Base-by-base conservation (phyloP, 1,140 invertebrate genomes). In the Berghia stephanieae region DNA sequence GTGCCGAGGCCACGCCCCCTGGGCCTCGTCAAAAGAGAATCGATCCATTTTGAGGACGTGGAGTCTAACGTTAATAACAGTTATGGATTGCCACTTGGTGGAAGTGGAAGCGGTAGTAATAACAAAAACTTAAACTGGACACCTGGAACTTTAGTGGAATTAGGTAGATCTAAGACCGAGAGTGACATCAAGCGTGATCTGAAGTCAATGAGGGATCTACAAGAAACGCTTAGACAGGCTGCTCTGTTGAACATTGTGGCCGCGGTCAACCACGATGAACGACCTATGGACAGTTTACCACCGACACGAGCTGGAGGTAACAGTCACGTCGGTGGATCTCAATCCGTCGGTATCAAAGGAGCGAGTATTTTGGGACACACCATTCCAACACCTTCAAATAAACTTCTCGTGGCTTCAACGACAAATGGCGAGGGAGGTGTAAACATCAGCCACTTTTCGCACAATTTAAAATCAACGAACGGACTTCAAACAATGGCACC, bases 241-340 rank as follows among this genome's bases (percentile, higher is more conserved):
- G 76, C 76, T 31, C 76, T 78, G 8, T 69, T 78, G 49, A 78
- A 78, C 52, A 78, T 78, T 38, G 76, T 78, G 52, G 76, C 76
- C 8, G 52, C 68, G 6, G 68, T 52, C 49, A 78, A 71, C 68
- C 27, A 27, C 36, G n/a, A 46, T 46, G n/a, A 1, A 1, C 40
- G 1, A 8, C 38, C 34, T 13, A 13, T n/a, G 13, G 46, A 49
- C 46, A n/a, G 46, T n/a, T 13, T n/a, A n/a, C 57, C 57, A 16
- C 10, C 57, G 10, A 63, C 27, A 63, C 16, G 5, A 4, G 0
- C 3, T 18, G 13, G 4, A 18, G 16, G 8, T 2, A 36, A n/a
- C 71, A 34, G 31, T 18, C 24, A 36, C 43, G 6, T 13, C 57
- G 10, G 44, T 31, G 0, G 16, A 18, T 3, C 18, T 36, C 44